Percentiles rank a stretch among this genome's conserved stretches.
Conservation (phyloP, 37 sponge, comb jelly and placozoan genomes). For the Chondrosia reniformis region DNA sequence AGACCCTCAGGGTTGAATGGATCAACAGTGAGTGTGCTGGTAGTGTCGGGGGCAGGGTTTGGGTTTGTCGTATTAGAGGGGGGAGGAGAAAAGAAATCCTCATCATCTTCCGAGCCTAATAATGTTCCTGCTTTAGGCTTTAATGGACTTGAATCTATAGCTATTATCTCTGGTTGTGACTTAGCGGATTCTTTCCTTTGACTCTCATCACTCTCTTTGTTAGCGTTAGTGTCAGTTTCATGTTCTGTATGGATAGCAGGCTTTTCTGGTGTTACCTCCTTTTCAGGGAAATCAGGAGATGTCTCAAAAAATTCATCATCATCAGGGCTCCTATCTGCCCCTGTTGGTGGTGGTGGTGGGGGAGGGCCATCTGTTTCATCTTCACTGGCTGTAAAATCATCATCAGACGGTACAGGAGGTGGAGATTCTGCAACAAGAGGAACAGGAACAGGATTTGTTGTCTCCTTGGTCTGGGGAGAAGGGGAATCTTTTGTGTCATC, state of each 20-base stretch:
- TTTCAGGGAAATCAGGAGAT: not conserved
- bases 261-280: too few relatives aligned
- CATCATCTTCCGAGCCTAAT: conserved; percentile 62
- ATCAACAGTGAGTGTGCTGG: conserved; percentile 20
- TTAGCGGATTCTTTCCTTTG: not conserved
- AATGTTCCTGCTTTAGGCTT: conserved; percentile 24
- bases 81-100: conserved; percentile 42
- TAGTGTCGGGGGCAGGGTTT: not conserved
- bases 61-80: not conserved
- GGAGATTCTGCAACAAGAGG: not conserved
- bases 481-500: not conserved
- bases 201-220: not conserved
- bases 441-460: not conserved
- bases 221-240: not conserved
- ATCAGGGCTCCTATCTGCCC: conserved; percentile 38
- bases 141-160: not conserved
- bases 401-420: conserved; percentile 9
- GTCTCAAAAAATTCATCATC: conserved; percentile 34
- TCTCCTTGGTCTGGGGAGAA: too few relatives aligned
- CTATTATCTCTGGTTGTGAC: not conserved
- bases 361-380: conserved; percentile 15
- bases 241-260: not conserved
- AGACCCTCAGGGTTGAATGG: conserved; percentile 30
- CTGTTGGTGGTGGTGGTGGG: conserved; percentile 23
- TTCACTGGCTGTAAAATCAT: conserved; percentile 19